These are phyloP conservation scores for Drosophila kohkoa DNA, from an alignment of 1,140 invertebrate species.

Conservation along the genomic window DNA sequence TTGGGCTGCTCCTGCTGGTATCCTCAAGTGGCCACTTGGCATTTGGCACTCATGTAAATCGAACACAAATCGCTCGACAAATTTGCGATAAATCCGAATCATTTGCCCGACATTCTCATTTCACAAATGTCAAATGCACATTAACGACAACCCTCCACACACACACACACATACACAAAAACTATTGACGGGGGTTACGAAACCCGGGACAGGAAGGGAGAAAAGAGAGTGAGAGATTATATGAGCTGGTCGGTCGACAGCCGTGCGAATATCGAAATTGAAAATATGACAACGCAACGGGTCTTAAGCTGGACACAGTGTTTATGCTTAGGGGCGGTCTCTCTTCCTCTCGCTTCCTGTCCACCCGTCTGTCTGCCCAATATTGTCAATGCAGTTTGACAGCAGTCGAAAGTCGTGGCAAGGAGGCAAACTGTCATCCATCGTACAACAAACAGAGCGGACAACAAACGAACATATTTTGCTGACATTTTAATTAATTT, in stretches of 20 bases:
- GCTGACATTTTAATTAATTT: constrained; percentile 85
- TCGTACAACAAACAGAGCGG: constrained; percentile 35
- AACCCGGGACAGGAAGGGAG: neutral
- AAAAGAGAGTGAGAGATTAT: constrained; percentile 22
- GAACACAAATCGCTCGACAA: constrained; percentile 76
- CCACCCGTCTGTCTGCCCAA: constrained; percentile 45
- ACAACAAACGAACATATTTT: constrained; percentile 83
- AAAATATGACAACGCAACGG: constrained; percentile 77
- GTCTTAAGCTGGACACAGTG: constrained; percentile 37
- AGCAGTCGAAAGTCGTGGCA: constrained; percentile 43
- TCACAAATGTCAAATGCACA: constrained; percentile 80
- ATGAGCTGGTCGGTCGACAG: constrained; percentile 46
- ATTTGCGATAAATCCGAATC: constrained; percentile 81
- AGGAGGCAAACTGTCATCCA: constrained; percentile 53
- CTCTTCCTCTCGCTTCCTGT: constrained; percentile 33
- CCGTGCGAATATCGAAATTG: constrained; percentile 75
- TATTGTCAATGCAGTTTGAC: constrained; percentile 73
- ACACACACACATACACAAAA: neutral
- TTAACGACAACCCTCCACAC: constrained; percentile 57
- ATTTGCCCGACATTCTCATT: constrained; percentile 79
- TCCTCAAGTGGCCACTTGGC: constrained; percentile 76
- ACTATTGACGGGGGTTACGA: constrained; percentile 64
- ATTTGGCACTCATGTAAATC: constrained; percentile 80
- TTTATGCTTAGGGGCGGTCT: constrained; percentile 38
- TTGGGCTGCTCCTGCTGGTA: constrained; percentile 29